Percentiles rank a stretch among this genome's conserved stretches.
Evolutionary conservation across 2,888 invertebrate species (phyloP).

Genomic region (Sesamia inferens): DNA sequence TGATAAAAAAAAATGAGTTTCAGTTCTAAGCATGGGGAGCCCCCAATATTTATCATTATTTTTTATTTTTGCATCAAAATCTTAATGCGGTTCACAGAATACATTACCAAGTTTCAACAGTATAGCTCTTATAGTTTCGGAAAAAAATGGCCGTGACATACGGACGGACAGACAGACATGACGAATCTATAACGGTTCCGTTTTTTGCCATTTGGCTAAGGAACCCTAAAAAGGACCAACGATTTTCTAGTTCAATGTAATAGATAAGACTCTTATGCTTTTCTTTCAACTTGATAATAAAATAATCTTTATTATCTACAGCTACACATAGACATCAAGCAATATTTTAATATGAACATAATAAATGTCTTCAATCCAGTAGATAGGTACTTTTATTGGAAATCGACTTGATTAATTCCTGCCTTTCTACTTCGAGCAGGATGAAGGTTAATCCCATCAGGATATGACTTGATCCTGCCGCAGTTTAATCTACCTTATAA

Average conservation of each 20-base stretch:
- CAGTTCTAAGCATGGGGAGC: too few relatives aligned
- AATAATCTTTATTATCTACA: not conserved
- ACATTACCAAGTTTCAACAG: too few relatives aligned
- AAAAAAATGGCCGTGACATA: too few relatives aligned
- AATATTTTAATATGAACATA: not conserved
- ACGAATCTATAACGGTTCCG: too few relatives aligned
- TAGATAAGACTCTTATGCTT: not conserved
- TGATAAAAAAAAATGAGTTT: too few relatives aligned
- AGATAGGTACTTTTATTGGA: not conserved
- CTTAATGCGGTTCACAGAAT: too few relatives aligned
- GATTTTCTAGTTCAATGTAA: not conserved
- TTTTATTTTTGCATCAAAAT: too few relatives aligned
- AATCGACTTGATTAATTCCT: constrained; percentile 24
- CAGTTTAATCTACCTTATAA: constrained; percentile 29
- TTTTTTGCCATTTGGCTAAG: too few relatives aligned
- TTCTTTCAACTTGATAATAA: not conserved
- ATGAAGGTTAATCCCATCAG: constrained; percentile 21
- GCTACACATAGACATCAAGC: not conserved
- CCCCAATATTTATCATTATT: too few relatives aligned
- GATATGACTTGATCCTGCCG: constrained; percentile 16
- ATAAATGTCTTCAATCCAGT: not conserved
- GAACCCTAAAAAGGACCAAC: too few relatives aligned
- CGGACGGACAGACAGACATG: too few relatives aligned
- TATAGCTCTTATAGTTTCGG: too few relatives aligned
- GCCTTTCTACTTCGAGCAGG: constrained; percentile 1